Base-by-base conservation (phyloP, 2,888 invertebrate species). In the Cylloceria caligata region DNA sequence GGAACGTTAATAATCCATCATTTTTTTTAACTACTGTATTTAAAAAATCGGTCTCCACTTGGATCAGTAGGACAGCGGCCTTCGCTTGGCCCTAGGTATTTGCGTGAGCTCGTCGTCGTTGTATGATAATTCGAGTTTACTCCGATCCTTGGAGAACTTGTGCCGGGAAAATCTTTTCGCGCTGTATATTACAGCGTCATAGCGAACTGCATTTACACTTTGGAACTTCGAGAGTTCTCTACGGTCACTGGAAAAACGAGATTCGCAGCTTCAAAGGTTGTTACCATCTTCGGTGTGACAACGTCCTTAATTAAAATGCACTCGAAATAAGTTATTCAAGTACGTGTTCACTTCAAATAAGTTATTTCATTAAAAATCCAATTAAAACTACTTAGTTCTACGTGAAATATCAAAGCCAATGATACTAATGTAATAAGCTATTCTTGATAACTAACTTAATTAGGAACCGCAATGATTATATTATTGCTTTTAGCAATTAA, bases 231-330 rank as follows among this genome's bases (percentile, higher is more conserved):
- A 30, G 11, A 27, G 65, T 45, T 65, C 47, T 13, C 64, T 30
- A 0, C 57, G 6, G 57, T 34, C 16, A 11, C 30, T 11, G 65
- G 4, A 7, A 47, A 47, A 27, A 45, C 42, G 42, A 64, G 64
- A 9, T 45, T 64, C 64, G 11, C 64, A n/a, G 64, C 24, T 64
- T 64, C 64, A 34, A 39, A 64, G 64, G 42, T 45, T 42, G 64
- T 24, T 64, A 27, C 64, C 24, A 24, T 42, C 64, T 45, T 24
- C 21, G n/a, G 42, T 13, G n/a, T 21, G 19, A 27, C 42, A 64
- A n/a, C 64, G 64, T 11, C n/a, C 6, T 42, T 64, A 45, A 64
- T 64, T 65, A 47, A 65, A 47, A 60, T 19, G 45, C 47, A 47
- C 47, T 27, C 45, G 11, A 30, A 65, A 30, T n/a, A n/a, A n/a